Evolutionary conservation across 37 sponge, comb jelly and placozoan species (phyloP).

Genomic region (Hormiphora californensis): DNA sequence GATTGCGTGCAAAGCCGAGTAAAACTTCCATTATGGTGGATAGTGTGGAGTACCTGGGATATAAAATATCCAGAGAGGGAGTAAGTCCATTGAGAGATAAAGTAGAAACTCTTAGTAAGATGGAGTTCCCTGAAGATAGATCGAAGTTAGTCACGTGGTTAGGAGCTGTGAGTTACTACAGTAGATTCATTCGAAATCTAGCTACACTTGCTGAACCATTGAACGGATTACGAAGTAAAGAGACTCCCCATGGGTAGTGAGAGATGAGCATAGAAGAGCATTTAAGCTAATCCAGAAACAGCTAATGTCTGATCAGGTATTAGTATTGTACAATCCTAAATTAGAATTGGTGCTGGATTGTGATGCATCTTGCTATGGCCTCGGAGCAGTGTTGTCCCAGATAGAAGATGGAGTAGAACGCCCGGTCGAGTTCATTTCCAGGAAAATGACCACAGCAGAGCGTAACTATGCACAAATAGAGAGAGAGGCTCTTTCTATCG

Average conservation of each 20-base stretch:
- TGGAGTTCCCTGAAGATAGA: not conserved
- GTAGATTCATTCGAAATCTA: not conserved
- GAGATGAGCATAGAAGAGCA: not conserved
- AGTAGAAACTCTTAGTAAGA: not conserved
- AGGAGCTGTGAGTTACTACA: not conserved
- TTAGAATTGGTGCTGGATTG: not conserved
- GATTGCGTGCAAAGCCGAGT: not conserved
- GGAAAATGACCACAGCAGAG: not conserved
- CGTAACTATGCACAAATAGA: slow-evolving; percentile 31
- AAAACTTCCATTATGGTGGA: not conserved
- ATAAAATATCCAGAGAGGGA: not conserved
- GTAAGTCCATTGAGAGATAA: not conserved
- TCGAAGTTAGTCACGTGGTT: not conserved
- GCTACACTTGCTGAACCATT: slow-evolving; percentile 1
- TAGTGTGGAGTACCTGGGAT: not conserved
- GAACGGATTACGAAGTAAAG: not conserved
- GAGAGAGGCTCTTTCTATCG: slow-evolving; percentile 54
- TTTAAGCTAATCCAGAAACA: not conserved
- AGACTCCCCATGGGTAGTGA: not conserved
- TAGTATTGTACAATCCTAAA: not conserved
- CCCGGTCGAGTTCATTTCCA: slow-evolving; percentile 15
- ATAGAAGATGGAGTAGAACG: not conserved
- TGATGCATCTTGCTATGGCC: slow-evolving; percentile 6
- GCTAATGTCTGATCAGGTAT: not conserved
- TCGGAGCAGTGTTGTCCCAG: not conserved